Conservation (phyloP, 2,888 invertebrate species). For the Dusona sp. region DNA sequence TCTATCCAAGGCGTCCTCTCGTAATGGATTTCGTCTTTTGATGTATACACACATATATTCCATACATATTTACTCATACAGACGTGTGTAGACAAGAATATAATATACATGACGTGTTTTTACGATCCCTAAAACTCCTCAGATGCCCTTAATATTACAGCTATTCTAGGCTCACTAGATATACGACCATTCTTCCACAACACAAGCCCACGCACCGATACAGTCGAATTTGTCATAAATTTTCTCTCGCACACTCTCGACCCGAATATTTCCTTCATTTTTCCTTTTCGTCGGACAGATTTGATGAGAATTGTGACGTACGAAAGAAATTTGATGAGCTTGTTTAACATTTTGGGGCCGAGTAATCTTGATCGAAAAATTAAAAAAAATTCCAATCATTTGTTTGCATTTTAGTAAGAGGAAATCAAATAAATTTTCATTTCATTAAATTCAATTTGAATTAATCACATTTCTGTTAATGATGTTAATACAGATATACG, state of each 20-base stretch:
- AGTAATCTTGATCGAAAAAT: neutral
- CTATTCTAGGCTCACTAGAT: slow-evolving; percentile 37
- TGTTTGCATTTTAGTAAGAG: too few relatives aligned
- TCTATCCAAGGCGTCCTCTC: slow-evolving; percentile 27
- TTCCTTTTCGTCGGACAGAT: neutral
- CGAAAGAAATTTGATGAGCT: neutral
- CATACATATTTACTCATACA: neutral
- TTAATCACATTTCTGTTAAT: too few relatives aligned
- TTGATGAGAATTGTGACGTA: neutral
- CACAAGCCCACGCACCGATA: neutral
- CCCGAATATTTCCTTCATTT: neutral
- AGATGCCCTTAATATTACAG: slow-evolving; percentile 21
- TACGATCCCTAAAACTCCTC: slow-evolving; percentile 26
- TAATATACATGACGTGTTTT: slow-evolving; percentile 14
- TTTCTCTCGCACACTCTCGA: neutral
- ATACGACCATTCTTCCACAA: slow-evolving; percentile 18
- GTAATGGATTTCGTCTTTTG: slow-evolving; percentile 28
- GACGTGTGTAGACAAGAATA: neutral
- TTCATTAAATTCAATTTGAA: too few relatives aligned
- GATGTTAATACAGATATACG: too few relatives aligned
- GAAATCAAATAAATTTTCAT: too few relatives aligned
- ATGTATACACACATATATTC: neutral
- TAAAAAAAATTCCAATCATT: too few relatives aligned
- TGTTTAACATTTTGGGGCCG: neutral
- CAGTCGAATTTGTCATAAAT: neutral